Conservation (phyloP, 2,888 invertebrate species). For the Oscheius sp. region DNA sequence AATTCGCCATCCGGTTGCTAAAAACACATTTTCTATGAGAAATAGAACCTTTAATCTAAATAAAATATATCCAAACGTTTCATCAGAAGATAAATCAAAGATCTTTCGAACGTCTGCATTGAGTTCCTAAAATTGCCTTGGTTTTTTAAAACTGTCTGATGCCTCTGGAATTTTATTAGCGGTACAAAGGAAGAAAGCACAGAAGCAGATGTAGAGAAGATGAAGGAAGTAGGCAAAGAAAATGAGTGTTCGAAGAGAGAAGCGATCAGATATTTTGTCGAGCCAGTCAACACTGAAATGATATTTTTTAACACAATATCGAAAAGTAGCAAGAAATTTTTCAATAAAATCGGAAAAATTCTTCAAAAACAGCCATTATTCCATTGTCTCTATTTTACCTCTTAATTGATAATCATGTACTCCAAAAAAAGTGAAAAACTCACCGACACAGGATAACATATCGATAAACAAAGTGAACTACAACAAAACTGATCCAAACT, state of each 20-base stretch:
- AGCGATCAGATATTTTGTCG: background rate
- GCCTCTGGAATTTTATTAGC: background rate
- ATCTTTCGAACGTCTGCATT: background rate
- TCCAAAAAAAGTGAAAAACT: background rate
- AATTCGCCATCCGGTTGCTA: background rate
- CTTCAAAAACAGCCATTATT: no score
- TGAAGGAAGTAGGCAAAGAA: constrained; percentile 1
- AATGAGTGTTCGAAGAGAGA: background rate
- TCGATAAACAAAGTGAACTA: constrained; percentile 9
- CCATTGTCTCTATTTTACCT: background rate
- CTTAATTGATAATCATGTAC: background rate
- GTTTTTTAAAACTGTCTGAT: background rate
- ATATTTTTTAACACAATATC: no score
- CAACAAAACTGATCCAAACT: constrained; percentile 11
- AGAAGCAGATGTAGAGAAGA: constrained; percentile 1
- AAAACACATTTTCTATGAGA: background rate
- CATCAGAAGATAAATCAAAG: background rate
- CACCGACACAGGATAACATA: background rate
- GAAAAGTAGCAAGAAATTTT: no score
- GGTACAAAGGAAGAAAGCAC: constrained; percentile 8
- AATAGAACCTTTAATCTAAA: background rate
- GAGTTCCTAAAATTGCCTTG: background rate
- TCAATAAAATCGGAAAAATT: no score
- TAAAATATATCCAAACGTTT: constrained; percentile 8
- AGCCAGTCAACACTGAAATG: background rate